phyloP scores from a whole-genome alignment of 2,113 vertebrate species.

The Meles meles region DNA sequence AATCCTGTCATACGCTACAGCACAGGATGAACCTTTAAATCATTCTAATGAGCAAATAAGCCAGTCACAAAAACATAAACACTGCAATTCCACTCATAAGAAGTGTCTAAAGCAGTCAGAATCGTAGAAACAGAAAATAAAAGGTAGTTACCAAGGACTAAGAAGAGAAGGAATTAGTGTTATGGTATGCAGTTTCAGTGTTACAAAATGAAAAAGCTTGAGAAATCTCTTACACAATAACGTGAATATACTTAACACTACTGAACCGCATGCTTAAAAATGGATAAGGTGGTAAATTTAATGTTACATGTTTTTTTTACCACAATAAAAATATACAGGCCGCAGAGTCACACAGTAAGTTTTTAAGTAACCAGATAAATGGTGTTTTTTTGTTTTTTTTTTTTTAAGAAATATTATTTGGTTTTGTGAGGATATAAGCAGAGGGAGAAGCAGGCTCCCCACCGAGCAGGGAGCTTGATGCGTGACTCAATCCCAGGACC shows the following conservation, averaged over 20 bases:
- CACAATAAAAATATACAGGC: neutral
- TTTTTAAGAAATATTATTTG: no score
- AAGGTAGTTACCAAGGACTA: neutral
- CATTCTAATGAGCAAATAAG: neutral
- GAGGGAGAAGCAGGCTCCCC: no score
- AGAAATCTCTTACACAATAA: neutral
- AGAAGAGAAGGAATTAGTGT: neutral
- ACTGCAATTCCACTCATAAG: neutral
- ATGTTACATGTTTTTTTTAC: neutral
- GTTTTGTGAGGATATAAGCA: no score
- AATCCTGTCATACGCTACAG: neutral
- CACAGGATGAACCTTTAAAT: neutral
- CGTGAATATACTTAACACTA: neutral
- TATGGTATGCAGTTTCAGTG: neutral
- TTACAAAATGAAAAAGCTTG: neutral
- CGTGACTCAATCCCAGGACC: no score
- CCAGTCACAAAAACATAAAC: neutral
- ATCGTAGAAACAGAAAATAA: neutral
- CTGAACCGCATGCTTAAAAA: neutral
- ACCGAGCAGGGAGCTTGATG: no score
- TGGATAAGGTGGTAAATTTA: neutral
- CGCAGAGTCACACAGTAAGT: neutral
- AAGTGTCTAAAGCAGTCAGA: neutral
- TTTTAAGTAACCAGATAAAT: constrained; percentile 4
- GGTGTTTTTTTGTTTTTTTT: no score